Base-by-base conservation (phyloP, 2,888 invertebrate genomes). In the Cryptosula pallasiana region DNA sequence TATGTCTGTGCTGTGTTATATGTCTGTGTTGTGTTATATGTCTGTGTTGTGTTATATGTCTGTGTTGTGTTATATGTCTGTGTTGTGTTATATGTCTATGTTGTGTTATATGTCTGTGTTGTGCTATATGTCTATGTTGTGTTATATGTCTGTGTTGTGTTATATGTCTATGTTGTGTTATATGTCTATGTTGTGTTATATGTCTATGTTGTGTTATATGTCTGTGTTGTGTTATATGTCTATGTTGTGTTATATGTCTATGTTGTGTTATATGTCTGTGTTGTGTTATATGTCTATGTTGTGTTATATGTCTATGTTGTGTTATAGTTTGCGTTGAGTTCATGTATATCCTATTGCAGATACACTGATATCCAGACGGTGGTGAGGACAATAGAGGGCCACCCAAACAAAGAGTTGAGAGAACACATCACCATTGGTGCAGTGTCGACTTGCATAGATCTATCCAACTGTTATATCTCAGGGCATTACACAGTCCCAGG, bases 391-490 rank as follows among this genome's bases (percentile, higher is more conserved):
- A 77, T 82, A 29, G 73, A 74, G 16, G 76, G 73, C 73, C 81
- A 81, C 71, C 80, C 81, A 45, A 79, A 82, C 70, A 75, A 75
- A 36, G 79, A 78, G 29, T 75, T 81, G 2, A 74, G 77, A 45
- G 71, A 73, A 54, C 75, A 77, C 71, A 75, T 80, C 58, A 76
- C 74, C 69, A 80, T 82, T 72, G 81, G 82, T 72, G 78, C 81
- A 72, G 79, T 83, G 20, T 81, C 81, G 23, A 76, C 78, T 0
- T 83, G 83, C 75, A 76, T 83, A 16, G 80, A 83, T 69, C 81
- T 81, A 25, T 74, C 75, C 9, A 80, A 80, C 75, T 77, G 77
- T 32, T 83, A 77, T 73, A 27, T 63, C 9, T 27, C 63, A 9
- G 63, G 32, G 5, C 27, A 63, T 32, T 78, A 78, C 74, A 78